These are phyloP conservation scores for Oryctes rhinoceros DNA, from an alignment of 1,140 invertebrate genomes.

Conservation along the genomic window DNA sequence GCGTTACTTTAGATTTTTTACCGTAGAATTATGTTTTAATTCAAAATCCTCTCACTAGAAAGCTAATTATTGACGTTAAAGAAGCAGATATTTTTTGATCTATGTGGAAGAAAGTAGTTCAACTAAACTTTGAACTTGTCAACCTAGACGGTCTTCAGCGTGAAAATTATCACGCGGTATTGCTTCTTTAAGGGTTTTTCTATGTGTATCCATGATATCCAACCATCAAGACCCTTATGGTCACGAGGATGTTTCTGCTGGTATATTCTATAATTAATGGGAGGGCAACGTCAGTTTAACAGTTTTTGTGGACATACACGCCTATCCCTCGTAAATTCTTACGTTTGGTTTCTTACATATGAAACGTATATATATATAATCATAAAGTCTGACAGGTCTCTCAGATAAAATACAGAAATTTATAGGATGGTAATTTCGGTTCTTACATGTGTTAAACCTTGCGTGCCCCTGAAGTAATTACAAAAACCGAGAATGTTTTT, in stretches of 20 bases:
- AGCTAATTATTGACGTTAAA: too few species aligned
- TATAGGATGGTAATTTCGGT: neutral
- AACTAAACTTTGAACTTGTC: too few species aligned
- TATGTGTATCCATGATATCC: too few species aligned
- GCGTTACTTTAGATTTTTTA: too few species aligned
- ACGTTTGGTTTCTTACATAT: neutral
- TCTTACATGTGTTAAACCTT: neutral
- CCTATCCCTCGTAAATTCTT: neutral
- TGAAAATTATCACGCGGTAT: too few species aligned
- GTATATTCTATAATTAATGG: constrained; percentile 33
- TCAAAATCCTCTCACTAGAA: too few species aligned
- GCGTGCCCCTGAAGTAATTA: neutral
- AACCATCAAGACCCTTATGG: neutral
- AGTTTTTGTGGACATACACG: constrained; percentile 5
- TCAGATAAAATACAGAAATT: constrained; percentile 3
- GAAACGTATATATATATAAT: neutral
- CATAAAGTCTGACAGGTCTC: neutral
- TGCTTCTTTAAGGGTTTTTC: too few species aligned
- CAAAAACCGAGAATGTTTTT: neutral
- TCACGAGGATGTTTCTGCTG: neutral
- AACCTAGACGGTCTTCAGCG: too few species aligned
- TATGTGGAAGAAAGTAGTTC: too few species aligned
- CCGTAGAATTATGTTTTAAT: too few species aligned
- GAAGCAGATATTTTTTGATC: too few species aligned
- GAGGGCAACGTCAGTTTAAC: constrained; percentile 14